Evolutionary conservation across 1,140 invertebrate genomes (phyloP).

Genomic region (Lamellibrachia luymesi): DNA sequence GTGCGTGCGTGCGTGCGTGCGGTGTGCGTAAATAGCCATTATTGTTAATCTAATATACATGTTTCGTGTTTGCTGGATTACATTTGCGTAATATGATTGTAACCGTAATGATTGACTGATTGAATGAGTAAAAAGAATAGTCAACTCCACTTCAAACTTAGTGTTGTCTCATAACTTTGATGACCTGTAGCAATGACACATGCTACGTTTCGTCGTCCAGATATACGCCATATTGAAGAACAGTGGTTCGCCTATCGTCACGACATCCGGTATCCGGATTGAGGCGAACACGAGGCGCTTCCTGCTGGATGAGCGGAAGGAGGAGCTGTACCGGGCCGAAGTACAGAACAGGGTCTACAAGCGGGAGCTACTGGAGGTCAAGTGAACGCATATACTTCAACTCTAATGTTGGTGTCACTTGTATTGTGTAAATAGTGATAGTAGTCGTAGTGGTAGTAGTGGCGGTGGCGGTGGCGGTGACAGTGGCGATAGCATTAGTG

Average conservation of each 20-base stretch:
- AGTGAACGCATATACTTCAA: not conserved
- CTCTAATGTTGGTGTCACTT: not conserved
- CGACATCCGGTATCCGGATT: slow-evolving; percentile 82
- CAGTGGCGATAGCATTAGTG: no score
- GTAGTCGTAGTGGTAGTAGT: no score
- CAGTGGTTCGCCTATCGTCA: slow-evolving; percentile 75
- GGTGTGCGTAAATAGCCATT: not conserved
- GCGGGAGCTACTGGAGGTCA: slow-evolving; percentile 71
- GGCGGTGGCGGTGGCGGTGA: no score
- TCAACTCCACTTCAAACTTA: not conserved
- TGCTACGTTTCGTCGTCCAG: slow-evolving; percentile 38
- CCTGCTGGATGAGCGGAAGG: slow-evolving; percentile 64
- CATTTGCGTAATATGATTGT: not conserved
- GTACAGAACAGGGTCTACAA: slow-evolving; percentile 88
- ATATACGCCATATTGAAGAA: slow-evolving; percentile 58
- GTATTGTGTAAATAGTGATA: not conserved
- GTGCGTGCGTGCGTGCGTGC: not conserved
- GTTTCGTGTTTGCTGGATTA: not conserved
- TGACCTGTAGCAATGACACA: not conserved
- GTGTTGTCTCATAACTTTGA: not conserved
- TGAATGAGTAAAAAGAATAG: not conserved
- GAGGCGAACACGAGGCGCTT: slow-evolving; percentile 79
- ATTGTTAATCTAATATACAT: not conserved
- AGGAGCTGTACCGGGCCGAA: slow-evolving; percentile 80
- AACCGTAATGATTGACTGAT: not conserved